These are phyloP conservation scores for Boloria euphrosyne DNA, from an alignment of 2,888 invertebrate species.

Conservation along the genomic window DNA sequence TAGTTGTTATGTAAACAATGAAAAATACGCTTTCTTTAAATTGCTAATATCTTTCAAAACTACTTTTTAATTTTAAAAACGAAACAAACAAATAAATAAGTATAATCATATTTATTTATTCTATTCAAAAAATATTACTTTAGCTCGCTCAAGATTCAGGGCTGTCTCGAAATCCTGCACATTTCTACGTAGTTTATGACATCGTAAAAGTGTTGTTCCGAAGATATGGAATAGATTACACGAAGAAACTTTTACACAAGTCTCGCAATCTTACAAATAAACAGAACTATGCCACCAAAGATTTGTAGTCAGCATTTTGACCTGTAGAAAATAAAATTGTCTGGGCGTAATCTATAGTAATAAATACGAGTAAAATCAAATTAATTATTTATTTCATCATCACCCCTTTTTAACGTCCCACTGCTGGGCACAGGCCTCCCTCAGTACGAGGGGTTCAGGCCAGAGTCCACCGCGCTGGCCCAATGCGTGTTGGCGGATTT, in stretches of 20 bases:
- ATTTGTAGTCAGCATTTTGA: neutral
- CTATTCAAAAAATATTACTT: neutral
- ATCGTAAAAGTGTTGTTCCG: slow-evolving; percentile 37
- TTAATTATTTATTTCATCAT: too few species aligned
- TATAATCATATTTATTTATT: neutral
- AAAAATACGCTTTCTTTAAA: too few species aligned
- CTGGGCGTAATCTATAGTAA: too few species aligned
- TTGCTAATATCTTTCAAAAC: too few species aligned
- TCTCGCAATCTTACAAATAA: slow-evolving; percentile 16
- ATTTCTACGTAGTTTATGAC: slow-evolving; percentile 33
- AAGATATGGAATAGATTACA: slow-evolving; percentile 17
- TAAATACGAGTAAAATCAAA: too few species aligned
- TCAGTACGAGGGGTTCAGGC: too few species aligned
- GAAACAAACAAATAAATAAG: neutral
- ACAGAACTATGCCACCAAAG: neutral
- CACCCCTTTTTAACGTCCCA: too few species aligned
- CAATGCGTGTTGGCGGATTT: too few species aligned
- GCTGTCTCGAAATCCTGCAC: slow-evolving; percentile 18
- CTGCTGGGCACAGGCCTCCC: too few species aligned
- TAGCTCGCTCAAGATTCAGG: slow-evolving; percentile 5
- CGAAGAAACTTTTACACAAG: slow-evolving; percentile 19
- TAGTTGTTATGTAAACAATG: too few species aligned
- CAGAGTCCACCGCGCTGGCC: too few species aligned
- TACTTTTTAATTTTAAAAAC: too few species aligned
- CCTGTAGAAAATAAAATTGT: neutral